Evolutionary conservation across 2,888 invertebrate genomes (phyloP).

Genomic region (Drosophila infuscata): DNA sequence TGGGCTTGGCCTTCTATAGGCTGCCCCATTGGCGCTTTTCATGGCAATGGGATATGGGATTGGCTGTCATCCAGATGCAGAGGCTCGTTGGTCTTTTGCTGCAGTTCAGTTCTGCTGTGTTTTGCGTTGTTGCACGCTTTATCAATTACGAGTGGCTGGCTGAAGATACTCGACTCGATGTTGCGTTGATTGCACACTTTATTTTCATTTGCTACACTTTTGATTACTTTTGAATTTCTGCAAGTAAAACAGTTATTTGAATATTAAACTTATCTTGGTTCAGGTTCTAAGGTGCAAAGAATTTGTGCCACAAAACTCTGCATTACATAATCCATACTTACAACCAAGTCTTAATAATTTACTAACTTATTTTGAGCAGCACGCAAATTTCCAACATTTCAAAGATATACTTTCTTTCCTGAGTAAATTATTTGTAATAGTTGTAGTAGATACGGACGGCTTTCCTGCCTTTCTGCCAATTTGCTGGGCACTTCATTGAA

Average conservation of each 20-base stretch:
- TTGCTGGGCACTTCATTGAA: not conserved
- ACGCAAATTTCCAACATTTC: not conserved
- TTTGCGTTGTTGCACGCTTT: constrained; percentile 33
- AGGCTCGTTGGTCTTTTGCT: constrained; percentile 5
- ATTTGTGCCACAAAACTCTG: not conserved
- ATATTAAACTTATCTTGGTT: constrained; percentile 12
- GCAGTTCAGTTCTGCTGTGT: constrained; percentile 7
- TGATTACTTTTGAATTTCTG: constrained; percentile 30
- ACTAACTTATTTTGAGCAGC: not conserved
- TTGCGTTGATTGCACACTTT: constrained; percentile 22
- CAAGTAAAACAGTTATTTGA: constrained; percentile 11
- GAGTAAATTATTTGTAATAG: not conserved
- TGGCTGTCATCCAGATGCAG: constrained; percentile 11
- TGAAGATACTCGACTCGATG: constrained; percentile 23
- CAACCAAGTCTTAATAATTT: not conserved
- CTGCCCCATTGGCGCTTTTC: constrained; percentile 35
- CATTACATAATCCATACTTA: not conserved
- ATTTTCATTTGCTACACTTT: constrained; percentile 20
- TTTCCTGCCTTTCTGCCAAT: not conserved
- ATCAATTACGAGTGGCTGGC: constrained; percentile 33
- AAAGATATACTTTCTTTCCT: not conserved
- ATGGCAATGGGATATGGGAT: constrained; percentile 15
- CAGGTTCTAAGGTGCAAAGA: not conserved
- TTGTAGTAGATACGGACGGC: not conserved
- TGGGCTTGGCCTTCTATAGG: constrained; percentile 11